These are phyloP conservation scores for Sipha maydis DNA, from an alignment of 2,888 invertebrate species.

Conservation along the genomic window DNA sequence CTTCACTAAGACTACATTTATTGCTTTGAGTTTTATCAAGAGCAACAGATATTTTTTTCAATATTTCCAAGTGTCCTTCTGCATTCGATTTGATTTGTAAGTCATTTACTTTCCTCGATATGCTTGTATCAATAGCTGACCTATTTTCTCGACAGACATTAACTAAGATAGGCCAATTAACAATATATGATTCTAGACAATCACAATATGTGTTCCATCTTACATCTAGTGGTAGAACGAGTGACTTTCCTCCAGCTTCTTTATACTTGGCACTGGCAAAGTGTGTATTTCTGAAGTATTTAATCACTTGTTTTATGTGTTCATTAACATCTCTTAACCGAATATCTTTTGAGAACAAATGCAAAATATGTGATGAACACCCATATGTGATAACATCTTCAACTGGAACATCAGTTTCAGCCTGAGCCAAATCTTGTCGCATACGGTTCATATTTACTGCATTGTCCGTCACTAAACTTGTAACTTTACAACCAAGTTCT, in stretches of 20 bases:
- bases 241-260: slow-evolving; percentile 17
- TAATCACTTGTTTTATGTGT: neutral
- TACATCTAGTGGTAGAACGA: slow-evolving; percentile 8
- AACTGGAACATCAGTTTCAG: slow-evolving; percentile 21
- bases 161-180: neutral
- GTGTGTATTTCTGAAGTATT: slow-evolving; percentile 11
- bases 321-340: neutral
- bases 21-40: slow-evolving; percentile 24
- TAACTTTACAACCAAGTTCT: slow-evolving; percentile 28
- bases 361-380: slow-evolving; percentile 14
- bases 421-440: slow-evolving; percentile 24
- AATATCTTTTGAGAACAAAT: slow-evolving; percentile 1
- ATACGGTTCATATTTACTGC: slow-evolving; percentile 20
- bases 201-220: slow-evolving; percentile 7
- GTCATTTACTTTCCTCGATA: slow-evolving; percentile 5
- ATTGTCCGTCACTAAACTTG: slow-evolving; percentile 21
- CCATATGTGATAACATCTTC: slow-evolving; percentile 6
- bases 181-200: slow-evolving; percentile 8
- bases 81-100: slow-evolving; percentile 2
- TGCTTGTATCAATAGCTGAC: neutral
- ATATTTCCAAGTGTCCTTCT: slow-evolving; percentile 9
- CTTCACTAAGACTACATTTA: slow-evolving; percentile 9
- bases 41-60: slow-evolving; percentile 16
- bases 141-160: slow-evolving; percentile 26
- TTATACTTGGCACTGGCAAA: slow-evolving; percentile 22